phyloP scores from a whole-genome alignment of 1,140 invertebrate genomes.

The Dinothrombium tinctorium region DNA sequence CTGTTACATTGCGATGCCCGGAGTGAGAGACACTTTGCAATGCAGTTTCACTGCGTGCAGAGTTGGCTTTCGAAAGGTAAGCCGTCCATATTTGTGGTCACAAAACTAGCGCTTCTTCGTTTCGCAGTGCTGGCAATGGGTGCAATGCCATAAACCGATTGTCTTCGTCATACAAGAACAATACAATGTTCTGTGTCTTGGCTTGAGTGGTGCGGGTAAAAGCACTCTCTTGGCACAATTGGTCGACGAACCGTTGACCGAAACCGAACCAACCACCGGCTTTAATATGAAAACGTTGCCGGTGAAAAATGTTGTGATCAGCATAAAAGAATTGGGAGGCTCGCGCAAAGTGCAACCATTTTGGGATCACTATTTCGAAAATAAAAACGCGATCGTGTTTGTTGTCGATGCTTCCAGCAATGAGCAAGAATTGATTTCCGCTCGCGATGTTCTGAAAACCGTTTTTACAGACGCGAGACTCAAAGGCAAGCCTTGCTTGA shows the following conservation, averaged over 20 bases:
- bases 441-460: conserved; percentile 12
- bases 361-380: conserved; percentile 16
- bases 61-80: conserved; percentile 9
- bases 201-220: conserved; percentile 17
- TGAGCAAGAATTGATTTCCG: conserved; percentile 9
- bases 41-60: conserved; percentile 11
- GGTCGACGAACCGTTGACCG: conserved; percentile 20
- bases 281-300: conserved; percentile 17
- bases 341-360: conserved; percentile 13
- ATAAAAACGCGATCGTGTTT: conserved; percentile 15
- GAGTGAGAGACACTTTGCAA: conserved; percentile 8
- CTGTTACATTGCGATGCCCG: conserved; percentile 12
- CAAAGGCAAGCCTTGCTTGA: conserved; percentile 15
- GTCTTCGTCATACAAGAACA: conserved; percentile 13
- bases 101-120: neutral
- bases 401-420: conserved; percentile 12
- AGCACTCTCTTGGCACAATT: conserved; percentile 20
- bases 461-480: conserved; percentile 9
- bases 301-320: conserved; percentile 19
- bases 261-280: conserved; percentile 22
- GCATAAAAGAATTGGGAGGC: conserved; percentile 22
- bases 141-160: conserved; percentile 14
- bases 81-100: neutral
- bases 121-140: conserved; percentile 16
- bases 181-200: conserved; percentile 20